Evolutionary conservation across 2,888 invertebrate genomes (phyloP).

Genomic region (Eueremaeus valkanovi): DNA sequence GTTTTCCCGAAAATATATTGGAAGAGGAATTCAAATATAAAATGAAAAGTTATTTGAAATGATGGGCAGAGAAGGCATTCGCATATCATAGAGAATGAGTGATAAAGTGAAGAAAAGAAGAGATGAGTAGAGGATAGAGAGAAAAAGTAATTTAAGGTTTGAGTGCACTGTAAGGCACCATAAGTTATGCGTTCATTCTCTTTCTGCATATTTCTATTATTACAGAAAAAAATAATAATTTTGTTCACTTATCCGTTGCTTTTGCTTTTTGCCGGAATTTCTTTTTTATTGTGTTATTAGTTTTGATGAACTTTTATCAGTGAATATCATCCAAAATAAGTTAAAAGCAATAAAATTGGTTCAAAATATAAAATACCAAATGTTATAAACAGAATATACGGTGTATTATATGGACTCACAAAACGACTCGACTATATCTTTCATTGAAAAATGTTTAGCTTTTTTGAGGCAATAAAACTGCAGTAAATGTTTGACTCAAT

Average conservation of each 20-base stretch:
- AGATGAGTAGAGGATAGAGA: constrained; percentile 4
- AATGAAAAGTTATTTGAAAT: constrained; percentile 26
- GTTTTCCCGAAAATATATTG: constrained; percentile 2
- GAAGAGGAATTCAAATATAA: constrained; percentile 32
- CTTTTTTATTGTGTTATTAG: not conserved
- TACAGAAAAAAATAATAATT: not conserved
- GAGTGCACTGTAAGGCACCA: not conserved
- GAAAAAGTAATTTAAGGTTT: constrained; percentile 25
- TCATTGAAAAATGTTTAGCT: constrained; percentile 1
- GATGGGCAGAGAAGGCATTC: constrained; percentile 24
- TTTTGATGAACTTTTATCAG: constrained; percentile 18
- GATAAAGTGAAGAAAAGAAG: not conserved
- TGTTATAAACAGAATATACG: no score
- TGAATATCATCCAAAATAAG: not conserved
- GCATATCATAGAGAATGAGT: not conserved
- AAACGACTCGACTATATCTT: not conserved
- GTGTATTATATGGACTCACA: not conserved
- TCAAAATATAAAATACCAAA: no score
- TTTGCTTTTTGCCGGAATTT: not conserved
- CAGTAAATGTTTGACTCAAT: not conserved
- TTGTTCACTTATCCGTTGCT: not conserved
- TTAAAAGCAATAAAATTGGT: constrained; percentile 1
- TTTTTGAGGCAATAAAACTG: not conserved
- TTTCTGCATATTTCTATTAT: constrained; percentile 35
- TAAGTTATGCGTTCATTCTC: not conserved